Evolutionary conservation across 2,113 vertebrate genomes (phyloP).

Genomic region (Phyllopteryx taeniolatus): DNA sequence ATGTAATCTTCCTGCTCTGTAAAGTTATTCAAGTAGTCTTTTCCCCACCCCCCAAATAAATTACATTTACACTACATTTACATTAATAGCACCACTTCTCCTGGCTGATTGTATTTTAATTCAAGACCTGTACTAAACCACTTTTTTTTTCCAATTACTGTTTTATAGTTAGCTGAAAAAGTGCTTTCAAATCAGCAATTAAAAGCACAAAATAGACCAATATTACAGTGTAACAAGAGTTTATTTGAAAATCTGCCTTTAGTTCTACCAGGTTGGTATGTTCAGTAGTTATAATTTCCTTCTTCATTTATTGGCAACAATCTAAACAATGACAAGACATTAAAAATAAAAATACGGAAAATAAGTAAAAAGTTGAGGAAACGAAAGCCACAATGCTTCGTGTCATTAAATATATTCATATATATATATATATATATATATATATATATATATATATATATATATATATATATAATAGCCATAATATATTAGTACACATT

Average conservation of each 20-base stretch:
- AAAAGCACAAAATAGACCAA: not conserved
- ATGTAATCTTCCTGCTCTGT: conserved; percentile 49
- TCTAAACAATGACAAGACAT: conserved; percentile 77
- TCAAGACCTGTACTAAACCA: not conserved
- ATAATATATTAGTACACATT: conserved; percentile 99
- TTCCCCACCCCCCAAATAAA: conserved; percentile 35
- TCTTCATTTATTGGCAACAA: conserved; percentile 79
- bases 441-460: too few species aligned
- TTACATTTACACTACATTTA: conserved; percentile 38
- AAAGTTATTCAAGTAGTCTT: conserved; percentile 60
- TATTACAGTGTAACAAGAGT: conserved; percentile 75
- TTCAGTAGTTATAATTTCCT: conserved; percentile 88
- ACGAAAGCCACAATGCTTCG: conserved; percentile 90
- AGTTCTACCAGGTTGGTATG: conserved; percentile 84
- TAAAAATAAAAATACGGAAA: conserved; percentile 51
- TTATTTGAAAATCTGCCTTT: conserved; percentile 92
- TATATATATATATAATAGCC: conserved; percentile 84
- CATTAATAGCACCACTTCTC: conserved; percentile 42
- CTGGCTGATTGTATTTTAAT: conserved; percentile 26
- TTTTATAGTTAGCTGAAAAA: not conserved
- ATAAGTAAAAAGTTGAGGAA: conserved; percentile 59
- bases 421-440: not conserved
- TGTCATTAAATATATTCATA: conserved; percentile 99
- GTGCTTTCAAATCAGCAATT: not conserved
- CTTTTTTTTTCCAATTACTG: not conserved